A percentile compares a stretch with the other conserved stretches of the same genome.
Evolutionary conservation across 2,888 invertebrate genomes (phyloP).

Genomic region (Stramonita haemastoma): DNA sequence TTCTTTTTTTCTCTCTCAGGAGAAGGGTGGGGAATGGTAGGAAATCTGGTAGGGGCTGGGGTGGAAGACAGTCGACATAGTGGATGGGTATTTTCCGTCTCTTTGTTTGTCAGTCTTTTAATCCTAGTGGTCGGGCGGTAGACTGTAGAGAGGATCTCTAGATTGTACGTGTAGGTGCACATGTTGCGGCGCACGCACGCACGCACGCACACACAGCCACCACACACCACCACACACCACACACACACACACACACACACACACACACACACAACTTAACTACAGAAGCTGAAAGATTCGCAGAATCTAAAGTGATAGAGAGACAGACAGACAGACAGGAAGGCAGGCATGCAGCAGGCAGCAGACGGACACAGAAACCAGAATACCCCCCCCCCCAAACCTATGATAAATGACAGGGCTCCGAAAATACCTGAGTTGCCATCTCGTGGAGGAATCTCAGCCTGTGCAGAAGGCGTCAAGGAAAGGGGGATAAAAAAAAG

Average conservation of each 20-base stretch:
- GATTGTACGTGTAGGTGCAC: not conserved
- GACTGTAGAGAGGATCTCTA: no score
- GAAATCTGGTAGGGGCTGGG: no score
- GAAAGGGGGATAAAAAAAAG: not conserved
- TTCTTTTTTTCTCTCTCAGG: no score
- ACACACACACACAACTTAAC: not conserved
- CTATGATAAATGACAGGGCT: not conserved
- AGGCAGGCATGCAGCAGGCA: no score
- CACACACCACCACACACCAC: not conserved
- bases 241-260: constrained; percentile 1
- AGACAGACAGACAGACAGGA: not conserved
- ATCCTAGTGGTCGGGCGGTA: no score
- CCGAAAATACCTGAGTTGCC: not conserved
- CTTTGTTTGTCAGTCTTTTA: no score
- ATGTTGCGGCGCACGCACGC: not conserved
- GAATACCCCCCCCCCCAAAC: not conserved
- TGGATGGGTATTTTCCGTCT: no score
- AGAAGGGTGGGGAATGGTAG: no score
- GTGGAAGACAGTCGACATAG: no score
- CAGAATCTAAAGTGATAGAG: not conserved
- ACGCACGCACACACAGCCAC: not conserved
- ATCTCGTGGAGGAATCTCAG: not conserved
- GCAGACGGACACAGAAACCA: not conserved
- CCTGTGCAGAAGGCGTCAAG: not conserved
- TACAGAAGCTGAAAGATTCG: not conserved